Conservation (phyloP, 2,113 vertebrate genomes). For the Eulemur macaco region DNA sequence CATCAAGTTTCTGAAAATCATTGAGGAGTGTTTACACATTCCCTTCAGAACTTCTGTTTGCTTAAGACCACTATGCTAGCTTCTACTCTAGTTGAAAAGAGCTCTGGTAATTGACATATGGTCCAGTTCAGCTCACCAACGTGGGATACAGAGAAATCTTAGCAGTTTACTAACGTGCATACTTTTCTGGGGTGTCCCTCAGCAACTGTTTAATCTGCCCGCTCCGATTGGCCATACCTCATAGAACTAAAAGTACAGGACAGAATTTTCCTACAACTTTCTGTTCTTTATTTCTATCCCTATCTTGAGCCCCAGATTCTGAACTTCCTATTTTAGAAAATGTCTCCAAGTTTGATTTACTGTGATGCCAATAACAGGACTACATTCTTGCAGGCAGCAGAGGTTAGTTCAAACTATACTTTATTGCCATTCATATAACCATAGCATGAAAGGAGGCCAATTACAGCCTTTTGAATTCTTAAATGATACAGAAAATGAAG, state of each 20-base stretch:
- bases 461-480: slow-evolving; percentile 50
- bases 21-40: not conserved
- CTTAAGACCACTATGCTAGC: not conserved
- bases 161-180: not conserved
- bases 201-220: not conserved
- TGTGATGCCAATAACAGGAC: not conserved
- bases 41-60: not conserved
- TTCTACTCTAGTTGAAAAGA: not conserved
- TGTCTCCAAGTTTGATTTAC: not conserved
- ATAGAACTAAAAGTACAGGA: not conserved
- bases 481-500: slow-evolving; percentile 68
- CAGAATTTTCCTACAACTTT: not conserved
- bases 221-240: not conserved
- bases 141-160: not conserved
- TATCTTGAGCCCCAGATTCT: not conserved
- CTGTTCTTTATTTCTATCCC: not conserved
- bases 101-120: not conserved
- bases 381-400: not conserved
- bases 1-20: not conserved
- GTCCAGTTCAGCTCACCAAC: not conserved
- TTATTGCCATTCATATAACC: slow-evolving; percentile 9
- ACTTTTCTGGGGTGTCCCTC: rapidly evolving
- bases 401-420: not conserved
- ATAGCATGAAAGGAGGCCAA: not conserved
- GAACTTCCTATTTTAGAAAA: not conserved